Evolutionary conservation across 2,797 vertebrate species (phyloP), one percentile per base, ranked within the genome.

Genomic region (Parambassis ranga): DNA sequence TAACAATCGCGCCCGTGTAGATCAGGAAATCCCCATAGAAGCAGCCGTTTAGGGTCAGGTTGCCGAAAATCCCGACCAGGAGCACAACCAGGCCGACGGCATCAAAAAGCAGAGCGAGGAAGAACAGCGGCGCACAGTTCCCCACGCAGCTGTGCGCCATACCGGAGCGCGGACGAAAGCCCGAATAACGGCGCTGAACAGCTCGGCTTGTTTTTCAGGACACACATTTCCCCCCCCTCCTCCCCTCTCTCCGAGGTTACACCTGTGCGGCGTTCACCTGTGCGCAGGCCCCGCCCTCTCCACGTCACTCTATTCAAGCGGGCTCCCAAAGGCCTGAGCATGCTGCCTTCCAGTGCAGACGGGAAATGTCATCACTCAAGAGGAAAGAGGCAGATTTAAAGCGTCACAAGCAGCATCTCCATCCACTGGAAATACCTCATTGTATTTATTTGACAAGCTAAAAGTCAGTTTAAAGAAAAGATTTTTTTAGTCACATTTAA

Each of bases 1-100:
- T 80, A 2, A 94, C 41, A 36, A 94, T 15, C 0, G 92, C 81
- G 4, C 93, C 94, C 8, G 89, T 91, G 79, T 91, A 94, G 74
- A 95, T 89, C n/a, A 95, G 80, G 47, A 94, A 94, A 53, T 95
- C 94, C 4, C 93, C 93, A 7, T 93, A 94, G 48, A 91, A 93
- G 10, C 71, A 84, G 2, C 91, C 93, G 20, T 85, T 15, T 37
- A 82, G 0, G 1, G 65, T 67, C 48, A 93, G 71, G 30, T 93
- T 71, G 3, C 84, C 93, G 59, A 95, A 93, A 38, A 94, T 77
- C 4, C 94, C 94, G 6, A 91, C 69, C 4, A 94, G 71, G 0
- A 95, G 82, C 0, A 93, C 58, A 0, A 50, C 41, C 31, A 94
- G 47, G 0, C 93, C 93, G 0, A 57, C 32, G 0, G 75, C 65